Conservation (phyloP, 2,888 invertebrate species). For the Leptopilina myrica region DNA sequence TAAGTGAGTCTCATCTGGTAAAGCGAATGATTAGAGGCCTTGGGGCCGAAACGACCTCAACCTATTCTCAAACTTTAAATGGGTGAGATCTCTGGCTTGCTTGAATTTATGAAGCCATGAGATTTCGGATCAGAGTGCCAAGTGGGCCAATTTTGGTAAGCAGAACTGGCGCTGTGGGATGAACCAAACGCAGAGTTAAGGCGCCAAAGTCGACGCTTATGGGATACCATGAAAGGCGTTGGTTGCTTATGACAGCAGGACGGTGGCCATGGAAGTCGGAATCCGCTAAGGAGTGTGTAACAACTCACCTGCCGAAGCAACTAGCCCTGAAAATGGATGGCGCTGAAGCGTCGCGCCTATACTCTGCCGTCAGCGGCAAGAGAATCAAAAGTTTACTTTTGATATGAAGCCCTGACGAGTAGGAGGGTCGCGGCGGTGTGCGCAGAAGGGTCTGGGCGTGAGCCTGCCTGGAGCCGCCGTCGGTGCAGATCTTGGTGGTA, state of each 20-base stretch:
- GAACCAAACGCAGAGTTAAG: no score
- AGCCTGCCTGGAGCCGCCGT: conserved; percentile 75
- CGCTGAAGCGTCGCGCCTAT: conserved; percentile 69
- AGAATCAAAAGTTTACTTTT: conserved; percentile 54
- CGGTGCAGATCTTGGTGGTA: conserved; percentile 79
- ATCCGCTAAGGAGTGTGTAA: conserved; percentile 78
- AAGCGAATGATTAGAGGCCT: conserved; percentile 85
- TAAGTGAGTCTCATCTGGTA: conserved; percentile 77
- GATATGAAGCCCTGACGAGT: conserved; percentile 80
- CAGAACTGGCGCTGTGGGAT: no score
- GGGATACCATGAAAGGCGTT: conserved; percentile 78
- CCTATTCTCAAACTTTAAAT: no score
- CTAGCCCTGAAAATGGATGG: conserved; percentile 82
- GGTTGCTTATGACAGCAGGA: conserved; percentile 81
- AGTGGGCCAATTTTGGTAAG: no score
- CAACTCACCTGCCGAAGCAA: conserved; percentile 81
- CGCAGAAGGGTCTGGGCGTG: conserved; percentile 73
- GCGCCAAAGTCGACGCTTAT: no score
- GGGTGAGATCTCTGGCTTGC: no score
- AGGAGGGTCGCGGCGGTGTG: conserved; percentile 79
- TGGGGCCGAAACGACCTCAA: conserved; percentile 83
- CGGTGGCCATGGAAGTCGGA: conserved; percentile 88
- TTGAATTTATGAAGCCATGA: no score
- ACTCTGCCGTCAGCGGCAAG: conserved; percentile 66
- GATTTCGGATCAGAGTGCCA: no score